phyloP scores from a whole-genome alignment of 2,797 vertebrate species.

The Epinephelus awoara region DNA sequence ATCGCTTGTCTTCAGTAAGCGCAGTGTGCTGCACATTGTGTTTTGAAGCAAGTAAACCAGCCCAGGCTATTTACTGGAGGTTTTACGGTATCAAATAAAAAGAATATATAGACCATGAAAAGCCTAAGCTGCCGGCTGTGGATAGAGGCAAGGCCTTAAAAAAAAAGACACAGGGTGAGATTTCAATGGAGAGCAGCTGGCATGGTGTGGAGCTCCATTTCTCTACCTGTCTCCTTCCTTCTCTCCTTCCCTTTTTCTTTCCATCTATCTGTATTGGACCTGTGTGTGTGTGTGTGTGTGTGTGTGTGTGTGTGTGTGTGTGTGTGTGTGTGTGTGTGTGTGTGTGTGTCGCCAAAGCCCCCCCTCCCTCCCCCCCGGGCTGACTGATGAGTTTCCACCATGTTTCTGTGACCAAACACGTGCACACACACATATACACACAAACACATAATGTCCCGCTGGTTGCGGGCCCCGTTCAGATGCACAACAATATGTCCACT shows the following conservation, averaged over 20 bases:
- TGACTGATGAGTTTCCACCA: conserved; percentile 61
- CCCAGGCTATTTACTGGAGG: conserved; percentile 69
- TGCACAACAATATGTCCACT: conserved; percentile 77
- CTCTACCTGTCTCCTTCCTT: conserved; percentile 53
- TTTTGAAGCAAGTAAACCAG: conserved; percentile 73
- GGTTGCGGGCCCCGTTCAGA: conserved; percentile 64
- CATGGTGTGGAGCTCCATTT: conserved; percentile 49
- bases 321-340: not conserved
- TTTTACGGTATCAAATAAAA: conserved; percentile 81
- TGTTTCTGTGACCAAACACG: conserved; percentile 51
- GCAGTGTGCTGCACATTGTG: conserved; percentile 55
- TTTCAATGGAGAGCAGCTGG: conserved; percentile 75
- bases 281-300: not conserved
- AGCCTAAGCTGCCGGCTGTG: conserved; percentile 64
- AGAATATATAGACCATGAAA: conserved; percentile 78
- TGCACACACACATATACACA: conserved; percentile 38
- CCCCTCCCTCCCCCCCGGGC: conserved; percentile 37
- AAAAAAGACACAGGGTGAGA: conserved; percentile 69
- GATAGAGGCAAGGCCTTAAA: conserved; percentile 62
- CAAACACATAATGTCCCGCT: conserved; percentile 60
- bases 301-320: conserved; percentile 28
- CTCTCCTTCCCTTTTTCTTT: conserved; percentile 29
- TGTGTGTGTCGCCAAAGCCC: conserved; percentile 19
- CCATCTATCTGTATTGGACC: conserved; percentile 44
- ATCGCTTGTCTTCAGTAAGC: conserved; percentile 59